Percentiles rank a stretch among this genome's conserved stretches.
These are phyloP conservation scores for Hipparchia sbordonii DNA, from an alignment of 2,888 invertebrate species.

Conservation along the genomic window DNA sequence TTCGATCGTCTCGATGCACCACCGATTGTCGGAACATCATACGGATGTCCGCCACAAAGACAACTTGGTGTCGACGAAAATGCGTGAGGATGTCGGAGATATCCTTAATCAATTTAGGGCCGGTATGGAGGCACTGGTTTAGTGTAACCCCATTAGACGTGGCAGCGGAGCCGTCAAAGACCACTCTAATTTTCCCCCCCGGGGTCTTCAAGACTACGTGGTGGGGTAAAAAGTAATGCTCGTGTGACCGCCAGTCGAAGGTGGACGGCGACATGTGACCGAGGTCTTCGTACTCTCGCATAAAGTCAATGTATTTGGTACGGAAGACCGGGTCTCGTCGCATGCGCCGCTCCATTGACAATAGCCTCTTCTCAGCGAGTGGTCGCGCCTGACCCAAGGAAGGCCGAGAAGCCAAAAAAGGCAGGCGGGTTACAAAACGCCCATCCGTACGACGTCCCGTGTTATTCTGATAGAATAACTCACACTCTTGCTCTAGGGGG, in stretches of 20 bases:
- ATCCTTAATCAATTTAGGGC: constrained; percentile 17
- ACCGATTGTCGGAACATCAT: constrained; percentile 8
- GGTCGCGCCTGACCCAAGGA: neutral
- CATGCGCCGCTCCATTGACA: neutral
- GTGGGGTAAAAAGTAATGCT: constrained; percentile 24
- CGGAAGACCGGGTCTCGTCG: neutral
- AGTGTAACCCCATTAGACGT: constrained; percentile 26
- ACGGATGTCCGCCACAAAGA: constrained; percentile 4
- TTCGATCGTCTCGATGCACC: constrained; percentile 1
- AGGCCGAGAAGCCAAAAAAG: neutral
- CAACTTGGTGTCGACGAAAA: constrained; percentile 12
- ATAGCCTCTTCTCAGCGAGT: neutral
- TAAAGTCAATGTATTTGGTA: neutral
- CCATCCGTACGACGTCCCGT: constrained; percentile 3
- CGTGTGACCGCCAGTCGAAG: neutral
- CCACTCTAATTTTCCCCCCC: constrained; percentile 17
- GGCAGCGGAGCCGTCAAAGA: constrained; percentile 23
- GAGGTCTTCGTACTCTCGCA: constrained; percentile 10
- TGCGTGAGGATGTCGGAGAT: neutral
- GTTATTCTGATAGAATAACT: constrained; percentile 5
- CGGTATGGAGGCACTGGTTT: constrained; percentile 26
- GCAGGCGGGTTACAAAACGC: constrained; percentile 3
- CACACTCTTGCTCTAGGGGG: constrained; percentile 1
- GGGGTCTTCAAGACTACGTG: constrained; percentile 19
- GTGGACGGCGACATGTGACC: constrained; percentile 23